Conservation (phyloP, 2,797 vertebrate genomes). For the Acomys russatus region DNA sequence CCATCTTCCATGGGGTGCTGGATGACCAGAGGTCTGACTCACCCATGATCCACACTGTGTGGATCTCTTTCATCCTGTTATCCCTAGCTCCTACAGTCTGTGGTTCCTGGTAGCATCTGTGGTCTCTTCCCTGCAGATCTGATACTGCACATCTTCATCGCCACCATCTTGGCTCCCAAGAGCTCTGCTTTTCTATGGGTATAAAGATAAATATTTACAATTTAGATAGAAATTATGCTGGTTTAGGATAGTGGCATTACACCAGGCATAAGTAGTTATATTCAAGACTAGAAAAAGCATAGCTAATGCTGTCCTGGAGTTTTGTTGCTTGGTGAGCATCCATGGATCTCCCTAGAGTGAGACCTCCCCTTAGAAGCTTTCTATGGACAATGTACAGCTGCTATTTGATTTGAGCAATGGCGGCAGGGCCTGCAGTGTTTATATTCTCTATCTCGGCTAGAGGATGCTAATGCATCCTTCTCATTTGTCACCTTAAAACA, state of each 20-base stretch:
- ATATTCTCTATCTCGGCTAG: background rate
- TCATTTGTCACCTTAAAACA: background rate
- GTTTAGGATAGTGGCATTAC: background rate
- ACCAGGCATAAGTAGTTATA: background rate
- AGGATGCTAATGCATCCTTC: background rate
- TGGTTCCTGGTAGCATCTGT: no score
- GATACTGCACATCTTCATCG: no score
- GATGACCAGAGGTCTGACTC: no score
- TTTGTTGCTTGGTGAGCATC: background rate
- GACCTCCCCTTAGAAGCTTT: background rate
- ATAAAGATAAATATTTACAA: background rate
- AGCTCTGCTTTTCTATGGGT: background rate
- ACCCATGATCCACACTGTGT: no score
- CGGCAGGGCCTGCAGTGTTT: background rate
- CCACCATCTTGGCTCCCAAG: no score
- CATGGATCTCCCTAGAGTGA: background rate
- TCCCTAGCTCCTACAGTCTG: no score
- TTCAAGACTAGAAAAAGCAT: slow-evolving; percentile 16
- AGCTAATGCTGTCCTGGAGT: background rate
- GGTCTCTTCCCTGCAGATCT: no score
- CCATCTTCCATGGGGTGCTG: no score
- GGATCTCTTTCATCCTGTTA: no score
- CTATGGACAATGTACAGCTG: background rate
- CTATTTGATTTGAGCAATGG: background rate
- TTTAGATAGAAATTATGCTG: background rate